Base-by-base conservation (phyloP, 2,888 invertebrate species). In the Mesoligia furuncula region DNA sequence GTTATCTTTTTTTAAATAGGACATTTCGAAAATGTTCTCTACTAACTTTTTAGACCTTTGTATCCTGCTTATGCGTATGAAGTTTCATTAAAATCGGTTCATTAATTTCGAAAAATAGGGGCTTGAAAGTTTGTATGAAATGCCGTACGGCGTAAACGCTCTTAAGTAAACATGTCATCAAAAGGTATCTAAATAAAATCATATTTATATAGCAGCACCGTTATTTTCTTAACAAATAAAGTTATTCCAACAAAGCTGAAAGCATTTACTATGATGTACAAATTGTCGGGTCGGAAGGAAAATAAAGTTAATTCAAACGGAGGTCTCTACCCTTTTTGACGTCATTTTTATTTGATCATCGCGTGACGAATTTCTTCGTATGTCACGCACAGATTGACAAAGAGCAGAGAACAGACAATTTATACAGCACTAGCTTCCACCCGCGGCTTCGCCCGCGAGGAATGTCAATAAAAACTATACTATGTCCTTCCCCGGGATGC, bases 221-320 rank as follows among this genome's bases (percentile, higher is more conserved):
- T 42, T 79, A 73, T 81, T 81, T 68, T 36, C 36, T 24, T 42
- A 45, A 54, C 66, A 80, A 83, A 82, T 65, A 77, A 45, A 57
- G 54, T 66, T 48, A 74, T 36, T 42, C 13, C 42, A 51, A 75
- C 57, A 59, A 80, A 75, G 36, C 57, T 66, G 51, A n/a, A n/a
- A 59, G 31, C 42, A 27, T 57, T 27, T 54, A 36, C 68, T 61
- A 54, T 61, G 24, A 61, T 71, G 45, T 71, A 83, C 65, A 78
- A 87, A 87, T 88, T 84, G 76, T 61, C 77, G 75, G 85, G 82
- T 71, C 78, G 84, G 85, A 85, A 85, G 83, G 74, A 87, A 80
- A 86, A 84, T 84, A 82, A 75, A 70, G 67, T 76, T 81, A 78
- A 78, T 68, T 76, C 75, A 68, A 81, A 71, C 72, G 67, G 74